phyloP scores from a whole-genome alignment of 2,888 invertebrate species.

The Actias luna region DNA sequence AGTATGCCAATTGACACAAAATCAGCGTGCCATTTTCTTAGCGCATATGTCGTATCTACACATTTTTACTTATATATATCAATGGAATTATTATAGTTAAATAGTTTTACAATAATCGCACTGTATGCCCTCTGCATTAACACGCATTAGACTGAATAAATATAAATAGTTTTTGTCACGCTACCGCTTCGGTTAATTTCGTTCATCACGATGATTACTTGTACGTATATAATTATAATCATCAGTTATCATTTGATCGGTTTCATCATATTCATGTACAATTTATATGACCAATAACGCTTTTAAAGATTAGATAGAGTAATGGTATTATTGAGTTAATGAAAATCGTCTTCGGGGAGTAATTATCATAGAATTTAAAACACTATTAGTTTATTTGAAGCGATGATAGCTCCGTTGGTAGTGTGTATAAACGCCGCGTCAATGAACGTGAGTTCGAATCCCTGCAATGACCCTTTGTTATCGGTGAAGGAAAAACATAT shows the following conservation, averaged over 20 bases:
- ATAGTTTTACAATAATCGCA: background rate
- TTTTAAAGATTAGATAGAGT: background rate
- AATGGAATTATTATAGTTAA: background rate
- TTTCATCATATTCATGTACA: too few relatives aligned
- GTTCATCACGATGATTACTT: constrained; percentile 24
- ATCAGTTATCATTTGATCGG: background rate
- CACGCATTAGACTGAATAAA: background rate
- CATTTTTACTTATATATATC: background rate
- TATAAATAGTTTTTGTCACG: constrained; percentile 36
- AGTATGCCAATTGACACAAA: too few relatives aligned
- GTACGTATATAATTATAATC: constrained; percentile 5
- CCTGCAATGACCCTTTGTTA: too few relatives aligned
- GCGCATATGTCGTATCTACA: too few relatives aligned
- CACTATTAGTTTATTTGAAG: too few relatives aligned
- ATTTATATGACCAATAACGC: background rate
- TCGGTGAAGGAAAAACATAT: too few relatives aligned
- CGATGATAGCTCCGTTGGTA: too few relatives aligned
- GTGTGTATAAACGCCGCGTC: too few relatives aligned
- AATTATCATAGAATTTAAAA: background rate
- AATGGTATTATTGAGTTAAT: background rate
- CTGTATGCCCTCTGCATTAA: background rate
- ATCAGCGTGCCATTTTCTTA: too few relatives aligned
- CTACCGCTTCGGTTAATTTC: constrained; percentile 42
- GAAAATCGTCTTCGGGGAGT: background rate
- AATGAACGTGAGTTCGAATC: too few relatives aligned